phyloP scores from a whole-genome alignment of 2,888 invertebrate species.

The Quadroppia sp. region DNA sequence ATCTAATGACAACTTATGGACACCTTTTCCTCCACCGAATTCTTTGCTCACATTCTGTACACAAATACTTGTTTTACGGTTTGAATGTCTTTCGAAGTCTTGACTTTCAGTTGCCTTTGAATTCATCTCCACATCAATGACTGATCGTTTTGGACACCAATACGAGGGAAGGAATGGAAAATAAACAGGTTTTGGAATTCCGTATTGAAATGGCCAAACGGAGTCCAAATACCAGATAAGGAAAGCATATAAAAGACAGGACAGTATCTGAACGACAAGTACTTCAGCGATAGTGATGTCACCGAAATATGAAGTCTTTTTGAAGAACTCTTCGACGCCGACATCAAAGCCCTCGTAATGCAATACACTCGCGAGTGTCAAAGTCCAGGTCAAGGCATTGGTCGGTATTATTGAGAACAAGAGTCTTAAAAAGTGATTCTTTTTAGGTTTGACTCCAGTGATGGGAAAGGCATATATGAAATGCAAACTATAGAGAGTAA shows the following conservation, averaged over 20 bases:
- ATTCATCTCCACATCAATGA: not conserved
- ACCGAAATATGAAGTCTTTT: no score
- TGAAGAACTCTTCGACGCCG: no score
- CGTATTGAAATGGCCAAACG: slow-evolving; percentile 77
- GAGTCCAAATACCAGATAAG: slow-evolving; percentile 79
- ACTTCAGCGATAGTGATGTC: not conserved
- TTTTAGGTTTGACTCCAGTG: not conserved
- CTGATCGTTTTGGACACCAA: not conserved
- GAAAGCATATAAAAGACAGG: not conserved
- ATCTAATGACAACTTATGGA: no score
- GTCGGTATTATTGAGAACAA: no score
- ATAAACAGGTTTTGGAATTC: slow-evolving; percentile 75
- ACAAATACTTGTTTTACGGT: not conserved
- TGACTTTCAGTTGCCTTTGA: not conserved
- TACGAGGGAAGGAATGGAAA: slow-evolving; percentile 62
- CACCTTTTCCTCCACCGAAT: not conserved
- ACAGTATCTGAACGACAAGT: not conserved
- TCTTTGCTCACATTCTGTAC: not conserved
- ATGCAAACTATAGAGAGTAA: not conserved
- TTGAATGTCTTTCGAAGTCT: no score
- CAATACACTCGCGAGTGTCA: no score
- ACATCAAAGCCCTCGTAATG: no score
- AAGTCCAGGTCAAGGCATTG: no score
- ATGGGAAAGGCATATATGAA: not conserved
- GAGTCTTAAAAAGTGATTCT: no score